A percentile compares a stretch with the other conserved stretches of the same genome.
Evolutionary conservation across 2,113 vertebrate species (phyloP).

Genomic region (Struthio camelus): DNA sequence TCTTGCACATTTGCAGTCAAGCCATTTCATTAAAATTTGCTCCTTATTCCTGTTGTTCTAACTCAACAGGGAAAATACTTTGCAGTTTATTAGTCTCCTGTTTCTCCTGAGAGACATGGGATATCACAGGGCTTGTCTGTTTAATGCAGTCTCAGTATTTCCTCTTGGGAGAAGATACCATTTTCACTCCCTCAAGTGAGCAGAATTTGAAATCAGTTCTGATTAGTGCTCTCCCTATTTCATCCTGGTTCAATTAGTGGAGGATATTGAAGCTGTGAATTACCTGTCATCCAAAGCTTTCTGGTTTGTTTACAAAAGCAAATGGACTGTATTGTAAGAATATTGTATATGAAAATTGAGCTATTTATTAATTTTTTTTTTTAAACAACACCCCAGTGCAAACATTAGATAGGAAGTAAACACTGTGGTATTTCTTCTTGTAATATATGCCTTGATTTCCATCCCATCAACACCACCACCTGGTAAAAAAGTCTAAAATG

Average conservation of each 20-base stretch:
- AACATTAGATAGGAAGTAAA: conserved; percentile 37
- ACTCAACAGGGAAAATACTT: conserved; percentile 39
- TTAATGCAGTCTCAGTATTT: conserved; percentile 55
- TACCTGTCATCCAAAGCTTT: conserved; percentile 65
- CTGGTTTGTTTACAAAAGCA: conserved; percentile 59
- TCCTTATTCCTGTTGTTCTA: conserved; percentile 37
- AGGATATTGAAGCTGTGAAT: conserved; percentile 74
- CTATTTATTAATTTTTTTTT: conserved; percentile 56
- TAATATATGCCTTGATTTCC: neutral
- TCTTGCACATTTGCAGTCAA: neutral
- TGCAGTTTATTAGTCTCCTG: conserved; percentile 26
- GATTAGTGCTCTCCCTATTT: conserved; percentile 68
- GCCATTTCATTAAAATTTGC: conserved; percentile 35
- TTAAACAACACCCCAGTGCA: neutral
- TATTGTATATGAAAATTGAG: conserved; percentile 45
- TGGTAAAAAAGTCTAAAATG: neutral
- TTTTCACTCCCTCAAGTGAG: conserved; percentile 64
- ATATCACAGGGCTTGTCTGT: conserved; percentile 49
- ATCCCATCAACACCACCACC: neutral
- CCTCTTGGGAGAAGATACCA: conserved; percentile 28
- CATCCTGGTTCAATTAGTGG: conserved; percentile 74
- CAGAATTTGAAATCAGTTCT: conserved; percentile 72
- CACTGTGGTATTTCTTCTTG: neutral
- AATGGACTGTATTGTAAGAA: conserved; percentile 54
- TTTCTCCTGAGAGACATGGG: conserved; percentile 17